Percentiles rank a stretch among this genome's conserved stretches.
These are phyloP conservation scores for Drosophila parthenogenetica DNA, from an alignment of 2,888 invertebrate genomes.

Conservation along the genomic window DNA sequence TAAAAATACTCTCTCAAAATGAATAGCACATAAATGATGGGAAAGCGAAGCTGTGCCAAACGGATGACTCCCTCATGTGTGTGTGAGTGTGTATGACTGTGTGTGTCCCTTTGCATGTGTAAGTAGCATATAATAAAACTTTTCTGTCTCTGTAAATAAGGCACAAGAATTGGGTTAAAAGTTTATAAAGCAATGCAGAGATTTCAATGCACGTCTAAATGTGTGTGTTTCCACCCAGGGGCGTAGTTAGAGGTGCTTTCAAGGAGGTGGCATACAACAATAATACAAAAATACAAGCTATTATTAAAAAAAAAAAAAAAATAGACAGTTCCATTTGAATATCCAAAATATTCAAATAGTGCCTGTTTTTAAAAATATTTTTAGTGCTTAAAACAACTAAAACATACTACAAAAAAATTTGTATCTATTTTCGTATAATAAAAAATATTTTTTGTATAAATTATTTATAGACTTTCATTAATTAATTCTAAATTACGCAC, in stretches of 20 bases:
- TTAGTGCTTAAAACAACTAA: too few relatives aligned
- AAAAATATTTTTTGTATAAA: too few relatives aligned
- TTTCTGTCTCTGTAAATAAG: slow-evolving; percentile 79
- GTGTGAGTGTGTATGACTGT: slow-evolving; percentile 11
- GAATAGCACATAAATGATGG: slow-evolving; percentile 58
- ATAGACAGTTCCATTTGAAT: too few relatives aligned
- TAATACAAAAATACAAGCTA: too few relatives aligned
- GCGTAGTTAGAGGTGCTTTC: neutral
- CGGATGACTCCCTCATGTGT: slow-evolving; percentile 35
- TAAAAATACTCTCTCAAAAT: slow-evolving; percentile 54
- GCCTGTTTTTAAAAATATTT: too few relatives aligned
- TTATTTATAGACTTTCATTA: too few relatives aligned
- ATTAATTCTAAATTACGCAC: too few relatives aligned
- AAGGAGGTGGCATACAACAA: neutral
- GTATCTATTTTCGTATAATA: too few relatives aligned
- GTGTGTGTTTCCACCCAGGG: neutral
- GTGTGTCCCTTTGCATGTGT: slow-evolving; percentile 24
- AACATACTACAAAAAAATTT: too few relatives aligned
- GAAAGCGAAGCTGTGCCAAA: slow-evolving; percentile 33
- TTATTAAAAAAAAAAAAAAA: too few relatives aligned
- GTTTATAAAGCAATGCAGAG: slow-evolving; percentile 81
- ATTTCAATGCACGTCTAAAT: slow-evolving; percentile 55
- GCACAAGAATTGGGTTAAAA: slow-evolving; percentile 83
- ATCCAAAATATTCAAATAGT: too few relatives aligned
- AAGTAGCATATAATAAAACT: slow-evolving; percentile 66